phyloP scores from a whole-genome alignment of 1,140 invertebrate genomes.

The Diachasmimorpha longicaudata region DNA sequence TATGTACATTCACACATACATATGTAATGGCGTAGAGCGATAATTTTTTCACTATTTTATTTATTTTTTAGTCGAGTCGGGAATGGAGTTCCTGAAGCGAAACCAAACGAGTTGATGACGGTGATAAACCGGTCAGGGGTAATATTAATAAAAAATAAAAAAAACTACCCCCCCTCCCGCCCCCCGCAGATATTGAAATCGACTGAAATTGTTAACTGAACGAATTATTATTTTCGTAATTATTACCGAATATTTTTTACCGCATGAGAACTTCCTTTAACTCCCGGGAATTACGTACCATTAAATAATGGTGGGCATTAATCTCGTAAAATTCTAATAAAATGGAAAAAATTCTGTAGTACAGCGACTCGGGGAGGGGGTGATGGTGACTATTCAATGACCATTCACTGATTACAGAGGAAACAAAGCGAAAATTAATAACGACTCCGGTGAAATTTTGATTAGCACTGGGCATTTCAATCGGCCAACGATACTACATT shows the following conservation, averaged over 20 bases:
- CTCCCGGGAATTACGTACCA: no score
- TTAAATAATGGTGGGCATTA: no score
- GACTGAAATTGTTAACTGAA: no score
- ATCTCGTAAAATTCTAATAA: no score
- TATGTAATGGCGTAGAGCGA: background rate
- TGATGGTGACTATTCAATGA: background rate
- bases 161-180: no score
- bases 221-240: no score
- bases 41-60: no score
- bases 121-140: no score
- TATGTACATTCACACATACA: slow-evolving; percentile 10
- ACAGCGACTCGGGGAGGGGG: background rate
- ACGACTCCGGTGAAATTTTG: background rate
- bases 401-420: background rate
- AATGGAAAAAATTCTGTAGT: slow-evolving; percentile 1
- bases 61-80: background rate
- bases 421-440: background rate
- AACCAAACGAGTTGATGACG: slow-evolving; percentile 20
- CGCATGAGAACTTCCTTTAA: no score
- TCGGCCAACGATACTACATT: background rate
- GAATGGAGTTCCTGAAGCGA: slow-evolving; percentile 20
- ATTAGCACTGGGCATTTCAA: background rate
- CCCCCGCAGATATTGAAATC: no score
- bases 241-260: no score
- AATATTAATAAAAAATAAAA: no score